Evolutionary conservation across 2,113 vertebrate genomes (phyloP), one percentile per base, ranked within the genome.

Genomic region (Daboia siamensis): DNA sequence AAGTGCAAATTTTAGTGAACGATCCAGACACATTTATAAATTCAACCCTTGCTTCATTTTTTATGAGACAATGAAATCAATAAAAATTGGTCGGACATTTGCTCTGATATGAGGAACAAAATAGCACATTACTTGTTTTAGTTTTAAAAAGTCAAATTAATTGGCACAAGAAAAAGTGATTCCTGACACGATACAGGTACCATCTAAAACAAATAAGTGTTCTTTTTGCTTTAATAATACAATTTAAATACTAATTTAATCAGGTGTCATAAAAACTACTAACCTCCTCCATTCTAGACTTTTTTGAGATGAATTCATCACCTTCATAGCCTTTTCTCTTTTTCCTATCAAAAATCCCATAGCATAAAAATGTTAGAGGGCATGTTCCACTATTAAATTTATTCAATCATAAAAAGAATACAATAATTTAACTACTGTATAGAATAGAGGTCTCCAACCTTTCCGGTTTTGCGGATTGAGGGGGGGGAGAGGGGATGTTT

Each of bases 301-400:
- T 98, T 96, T 99, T 99, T 21, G 97, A 90, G 1, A 98, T 94
- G 9, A 98, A 98, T 10, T 97, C 98, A 54, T 99, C 98, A 46
- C 99, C 98, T 96, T 99, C 99, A 93, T 98, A 98, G 74, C 98
- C 98, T 95, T 98, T 98, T 94, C 98, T 99, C 95, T 98, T 98
- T 98, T 98, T 99, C 94, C 99, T 99, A 96, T 87, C 33, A 95
- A 51, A 91, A 93, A 94, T 13, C 2, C 55, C 94, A 87, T 26
- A 61, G 46, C 10, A 89, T 90, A 90, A 20, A 3, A 0, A 91
- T 92, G 88, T 85, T n/a, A 91, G 1, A 24, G 74, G 52, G 90
- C 0, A 7, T 52, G n/a, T 57, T 39, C 54, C 13, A 74, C 59
- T 39, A 15, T 44, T 80, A 84, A 90, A 86, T 17, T 51, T 5